These are phyloP conservation scores for Phymanthus crucifer DNA, from an alignment of 92 coral and sea anemone genomes.

Conservation along the genomic window DNA sequence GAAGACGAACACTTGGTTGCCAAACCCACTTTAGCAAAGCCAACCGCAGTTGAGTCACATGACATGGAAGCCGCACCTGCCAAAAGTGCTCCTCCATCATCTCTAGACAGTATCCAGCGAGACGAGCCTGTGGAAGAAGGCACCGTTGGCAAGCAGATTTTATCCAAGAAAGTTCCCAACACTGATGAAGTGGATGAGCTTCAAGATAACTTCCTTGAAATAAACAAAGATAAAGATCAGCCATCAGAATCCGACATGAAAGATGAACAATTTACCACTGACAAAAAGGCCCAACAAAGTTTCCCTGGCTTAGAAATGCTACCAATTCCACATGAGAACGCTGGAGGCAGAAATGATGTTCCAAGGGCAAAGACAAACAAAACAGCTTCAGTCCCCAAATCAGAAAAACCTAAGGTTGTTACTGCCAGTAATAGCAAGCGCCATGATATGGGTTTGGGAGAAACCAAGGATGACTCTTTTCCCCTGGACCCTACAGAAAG, in stretches of 20 bases:
- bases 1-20: not conserved
- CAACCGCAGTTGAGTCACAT: not conserved
- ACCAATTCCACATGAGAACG: not conserved
- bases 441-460: constrained; percentile 20
- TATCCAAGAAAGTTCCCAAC: constrained; percentile 17
- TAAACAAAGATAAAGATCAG: constrained; percentile 7
- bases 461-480: not conserved
- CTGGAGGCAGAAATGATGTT: constrained; percentile 4
- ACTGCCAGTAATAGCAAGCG: constrained; percentile 17
- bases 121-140: constrained; percentile 11
- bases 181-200: constrained; percentile 1
- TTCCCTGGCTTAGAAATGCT: not conserved
- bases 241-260: not conserved
- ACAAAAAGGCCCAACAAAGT: not conserved
- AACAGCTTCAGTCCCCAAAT: not conserved
- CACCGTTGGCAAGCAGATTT: constrained; percentile 9
- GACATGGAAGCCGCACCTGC: not conserved
- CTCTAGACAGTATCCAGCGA: not conserved
- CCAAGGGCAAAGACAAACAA: constrained; percentile 10
- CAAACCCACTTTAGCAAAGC: not conserved
- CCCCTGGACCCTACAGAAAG: not conserved
- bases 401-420: not conserved
- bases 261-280: not conserved
- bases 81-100: not conserved
- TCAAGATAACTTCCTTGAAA: constrained; percentile 10